These are phyloP conservation scores for Agrotis segetum DNA, from an alignment of 2,888 invertebrate genomes.

Conservation along the genomic window DNA sequence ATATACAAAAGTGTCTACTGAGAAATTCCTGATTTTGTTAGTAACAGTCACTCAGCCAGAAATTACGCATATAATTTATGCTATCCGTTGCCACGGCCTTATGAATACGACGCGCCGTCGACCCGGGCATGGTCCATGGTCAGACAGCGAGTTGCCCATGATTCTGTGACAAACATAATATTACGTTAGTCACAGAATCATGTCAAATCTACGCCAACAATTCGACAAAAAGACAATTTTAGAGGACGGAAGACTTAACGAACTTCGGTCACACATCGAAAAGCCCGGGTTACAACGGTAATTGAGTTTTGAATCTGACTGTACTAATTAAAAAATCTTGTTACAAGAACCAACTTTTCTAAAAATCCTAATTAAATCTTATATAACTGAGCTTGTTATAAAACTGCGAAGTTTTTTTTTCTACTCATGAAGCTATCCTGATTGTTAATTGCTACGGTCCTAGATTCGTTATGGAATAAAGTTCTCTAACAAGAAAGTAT, in stretches of 20 bases:
- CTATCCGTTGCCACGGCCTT: too few species aligned
- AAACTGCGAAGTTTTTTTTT: constrained; percentile 27
- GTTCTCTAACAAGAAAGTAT: neutral
- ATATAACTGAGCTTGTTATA: constrained; percentile 33
- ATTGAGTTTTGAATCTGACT: constrained; percentile 71
- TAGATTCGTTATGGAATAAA: neutral
- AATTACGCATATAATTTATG: too few species aligned
- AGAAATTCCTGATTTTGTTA: too few species aligned
- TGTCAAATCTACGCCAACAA: neutral
- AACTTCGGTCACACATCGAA: constrained; percentile 49
- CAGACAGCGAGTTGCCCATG: too few species aligned
- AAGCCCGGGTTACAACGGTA: constrained; percentile 66
- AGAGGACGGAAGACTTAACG: constrained; percentile 30
- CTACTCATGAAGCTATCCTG: constrained; percentile 31
- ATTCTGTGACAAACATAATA: too few species aligned
- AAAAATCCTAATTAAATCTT: constrained; percentile 41
- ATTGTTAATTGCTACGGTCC: constrained; percentile 22
- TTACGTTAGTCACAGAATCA: neutral
- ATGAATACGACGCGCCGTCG: too few species aligned
- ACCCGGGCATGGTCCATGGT: too few species aligned
- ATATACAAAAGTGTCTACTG: too few species aligned
- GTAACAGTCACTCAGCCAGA: too few species aligned
- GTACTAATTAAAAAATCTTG: constrained; percentile 68
- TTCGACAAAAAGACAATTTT: neutral
- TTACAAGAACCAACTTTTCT: constrained; percentile 60